A percentile compares a stretch with the other conserved stretches of the same genome.
Evolutionary conservation across 2,113 vertebrate species (phyloP).

Genomic region (Cyrtonyx montezumae): DNA sequence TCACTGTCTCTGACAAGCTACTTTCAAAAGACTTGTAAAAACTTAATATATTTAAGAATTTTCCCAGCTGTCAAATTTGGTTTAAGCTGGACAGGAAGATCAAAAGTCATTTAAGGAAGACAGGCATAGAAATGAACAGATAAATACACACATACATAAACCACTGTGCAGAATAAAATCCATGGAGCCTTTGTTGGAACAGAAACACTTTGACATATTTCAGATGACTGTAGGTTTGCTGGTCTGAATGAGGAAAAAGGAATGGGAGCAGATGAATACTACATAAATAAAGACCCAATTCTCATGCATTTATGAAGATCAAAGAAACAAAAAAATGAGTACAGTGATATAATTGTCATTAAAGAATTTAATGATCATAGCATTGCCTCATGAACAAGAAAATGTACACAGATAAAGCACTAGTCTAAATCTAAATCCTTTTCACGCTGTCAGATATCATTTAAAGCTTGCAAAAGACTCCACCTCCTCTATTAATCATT

Average conservation of each 20-base stretch:
- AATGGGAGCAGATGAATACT: constrained; percentile 26
- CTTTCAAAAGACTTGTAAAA: constrained; percentile 49
- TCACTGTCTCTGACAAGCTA: constrained; percentile 41
- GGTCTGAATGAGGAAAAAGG: neutral
- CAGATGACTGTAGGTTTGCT: neutral
- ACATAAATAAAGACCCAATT: constrained; percentile 45
- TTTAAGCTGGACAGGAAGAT: constrained; percentile 58
- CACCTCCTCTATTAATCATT: neutral
- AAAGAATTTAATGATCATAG: constrained; percentile 23
- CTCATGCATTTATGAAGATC: constrained; percentile 30
- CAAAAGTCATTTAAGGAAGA: constrained; percentile 53
- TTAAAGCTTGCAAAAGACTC: neutral
- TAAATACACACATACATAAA: neutral
- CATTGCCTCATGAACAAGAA: constrained; percentile 1
- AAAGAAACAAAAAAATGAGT: constrained; percentile 4
- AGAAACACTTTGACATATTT: neutral
- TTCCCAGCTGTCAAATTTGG: constrained; percentile 50
- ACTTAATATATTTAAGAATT: constrained; percentile 27
- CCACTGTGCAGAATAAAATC: neutral
- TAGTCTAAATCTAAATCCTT: neutral
- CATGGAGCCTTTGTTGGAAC: neutral
- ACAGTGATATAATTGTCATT: constrained; percentile 22
- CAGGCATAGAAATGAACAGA: constrained; percentile 8
- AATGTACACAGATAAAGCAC: neutral
- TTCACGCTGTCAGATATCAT: neutral